Conservation (phyloP, 2,888 invertebrate genomes). For the Hartigia nigra region DNA sequence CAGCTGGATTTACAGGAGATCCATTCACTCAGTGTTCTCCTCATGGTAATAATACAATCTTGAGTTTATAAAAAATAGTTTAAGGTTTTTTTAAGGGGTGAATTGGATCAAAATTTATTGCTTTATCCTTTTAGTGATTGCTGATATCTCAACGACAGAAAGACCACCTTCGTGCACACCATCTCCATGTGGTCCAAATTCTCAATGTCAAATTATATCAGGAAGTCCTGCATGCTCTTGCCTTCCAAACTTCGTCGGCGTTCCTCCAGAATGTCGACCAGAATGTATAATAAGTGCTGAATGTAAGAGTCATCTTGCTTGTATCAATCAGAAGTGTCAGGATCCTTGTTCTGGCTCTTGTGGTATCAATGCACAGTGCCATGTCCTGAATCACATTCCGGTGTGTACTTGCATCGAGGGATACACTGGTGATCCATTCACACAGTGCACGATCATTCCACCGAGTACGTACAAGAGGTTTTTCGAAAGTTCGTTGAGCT, state of each 20-base stretch:
- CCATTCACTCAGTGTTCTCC: constrained; percentile 83
- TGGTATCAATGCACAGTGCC: constrained; percentile 82
- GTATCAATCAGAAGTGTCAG: constrained; percentile 82
- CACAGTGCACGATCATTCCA: constrained; percentile 74
- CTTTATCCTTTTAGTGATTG: constrained; percentile 44
- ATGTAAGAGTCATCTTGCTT: constrained; percentile 81
- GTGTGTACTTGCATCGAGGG: constrained; percentile 82
- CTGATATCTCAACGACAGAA: constrained; percentile 68
- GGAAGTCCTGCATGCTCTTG: constrained; percentile 85
- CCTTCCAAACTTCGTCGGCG: constrained; percentile 80
- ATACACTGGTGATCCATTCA: constrained; percentile 85
- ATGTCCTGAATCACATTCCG: constrained; percentile 84
- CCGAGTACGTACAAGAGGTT: constrained; percentile 45
- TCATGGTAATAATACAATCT: constrained; percentile 69
- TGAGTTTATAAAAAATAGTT: neutral
- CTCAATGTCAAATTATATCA: constrained; percentile 80
- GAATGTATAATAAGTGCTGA: constrained; percentile 85
- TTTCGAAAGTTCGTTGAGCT: neutral
- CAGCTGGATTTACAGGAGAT: constrained; percentile 86
- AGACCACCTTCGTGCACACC: constrained; percentile 82
- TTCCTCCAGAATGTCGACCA: constrained; percentile 82
- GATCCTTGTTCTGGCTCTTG: constrained; percentile 88
- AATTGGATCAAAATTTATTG: neutral
- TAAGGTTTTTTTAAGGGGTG: neutral
- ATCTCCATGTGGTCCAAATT: constrained; percentile 87